Evolutionary conservation across 2,113 vertebrate species (phyloP), one percentile per base, ranked within the genome.

Genomic region (Spermophilus dauricus): DNA sequence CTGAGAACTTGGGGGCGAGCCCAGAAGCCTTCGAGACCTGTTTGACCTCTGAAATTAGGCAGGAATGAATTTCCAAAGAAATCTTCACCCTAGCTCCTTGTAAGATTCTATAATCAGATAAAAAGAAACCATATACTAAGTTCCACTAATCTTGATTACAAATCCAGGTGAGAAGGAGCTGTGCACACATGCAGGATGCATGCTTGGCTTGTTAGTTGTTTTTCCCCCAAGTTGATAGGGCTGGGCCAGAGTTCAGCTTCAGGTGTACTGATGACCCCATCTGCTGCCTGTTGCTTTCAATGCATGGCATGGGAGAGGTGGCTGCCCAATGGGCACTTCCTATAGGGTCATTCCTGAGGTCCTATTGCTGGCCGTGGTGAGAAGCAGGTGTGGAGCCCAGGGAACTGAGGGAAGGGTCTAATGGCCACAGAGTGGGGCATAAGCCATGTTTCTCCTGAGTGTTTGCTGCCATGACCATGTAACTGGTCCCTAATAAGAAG

Each of bases 91-190:
- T 10, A 34, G 26, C 45, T 70, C 63, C 73, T 26, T 58, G 9
- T 3, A 45, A 72, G 22, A 75, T 91, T 90, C 34, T 89, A 8
- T 92, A 93, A 81, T 48, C 91, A 89, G 82, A 63, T 91, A 67
- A 95, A 89, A 73, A 78, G 63, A 97, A 88, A 91, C 39, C 65
- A 86, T 5, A 73, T 56, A 53, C 89, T 63, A 61, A 84, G 34
- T 78, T 94, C 81, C 53, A 22, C 76, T 84, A 45, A 24, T 73
- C 37, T 73, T 70, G 30, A 65, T 92, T 91, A 34, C 42, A 93
- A 45, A 76, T 87, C 67, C 63, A 51, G 67, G 92, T 89, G 82
- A 58, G n/a, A 85, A 42, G 78, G 76, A 91, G 20, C 32, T 9
- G 32, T 4, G 5, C 26, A 3, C 37, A 42, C 39, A 22, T 2